These are phyloP conservation scores for Beris chalybata DNA, from an alignment of 2,888 invertebrate genomes.

Conservation along the genomic window DNA sequence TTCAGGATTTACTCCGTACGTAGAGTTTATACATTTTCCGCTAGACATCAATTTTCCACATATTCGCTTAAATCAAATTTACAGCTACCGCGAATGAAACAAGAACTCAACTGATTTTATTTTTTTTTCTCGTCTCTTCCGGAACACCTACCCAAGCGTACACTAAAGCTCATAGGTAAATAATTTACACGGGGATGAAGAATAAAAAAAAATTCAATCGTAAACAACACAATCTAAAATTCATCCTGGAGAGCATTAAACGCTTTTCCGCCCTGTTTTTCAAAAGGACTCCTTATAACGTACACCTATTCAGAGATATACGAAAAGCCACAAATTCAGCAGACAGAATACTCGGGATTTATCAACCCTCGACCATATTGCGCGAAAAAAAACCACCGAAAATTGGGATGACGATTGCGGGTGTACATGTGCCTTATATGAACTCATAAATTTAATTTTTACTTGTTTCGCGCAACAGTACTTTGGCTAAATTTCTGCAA, in stretches of 20 bases:
- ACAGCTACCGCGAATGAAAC: conserved; percentile 17
- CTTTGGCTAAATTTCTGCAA: conserved; percentile 13
- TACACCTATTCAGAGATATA: neutral
- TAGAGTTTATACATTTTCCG: conserved; percentile 14
- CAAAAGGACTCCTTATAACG: conserved; percentile 1
- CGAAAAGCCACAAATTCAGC: neutral
- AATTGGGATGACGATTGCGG: conserved; percentile 27
- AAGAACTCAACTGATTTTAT: conserved; percentile 9
- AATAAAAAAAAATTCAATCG: conserved; percentile 51
- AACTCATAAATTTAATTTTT: conserved; percentile 31
- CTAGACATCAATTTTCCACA: conserved; percentile 34
- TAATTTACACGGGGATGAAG: conserved; percentile 45
- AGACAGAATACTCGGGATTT: neutral
- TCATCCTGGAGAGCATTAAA: conserved; percentile 57
- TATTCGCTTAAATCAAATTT: conserved; percentile 34
- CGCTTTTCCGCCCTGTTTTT: conserved; percentile 42
- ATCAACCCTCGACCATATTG: neutral
- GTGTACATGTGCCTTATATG: conserved; percentile 10
- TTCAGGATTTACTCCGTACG: conserved; percentile 4
- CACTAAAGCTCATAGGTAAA: conserved; percentile 40
- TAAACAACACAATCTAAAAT: conserved; percentile 58
- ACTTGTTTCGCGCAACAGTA: conserved; percentile 13
- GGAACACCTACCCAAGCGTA: conserved; percentile 14
- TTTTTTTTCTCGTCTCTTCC: too few species aligned
- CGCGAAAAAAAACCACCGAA: conserved; percentile 14